Percentiles rank a stretch among this genome's conserved stretches.
phyloP scores from a whole-genome alignment of 2,113 vertebrate species.

The Salvelinus fontinalis region DNA sequence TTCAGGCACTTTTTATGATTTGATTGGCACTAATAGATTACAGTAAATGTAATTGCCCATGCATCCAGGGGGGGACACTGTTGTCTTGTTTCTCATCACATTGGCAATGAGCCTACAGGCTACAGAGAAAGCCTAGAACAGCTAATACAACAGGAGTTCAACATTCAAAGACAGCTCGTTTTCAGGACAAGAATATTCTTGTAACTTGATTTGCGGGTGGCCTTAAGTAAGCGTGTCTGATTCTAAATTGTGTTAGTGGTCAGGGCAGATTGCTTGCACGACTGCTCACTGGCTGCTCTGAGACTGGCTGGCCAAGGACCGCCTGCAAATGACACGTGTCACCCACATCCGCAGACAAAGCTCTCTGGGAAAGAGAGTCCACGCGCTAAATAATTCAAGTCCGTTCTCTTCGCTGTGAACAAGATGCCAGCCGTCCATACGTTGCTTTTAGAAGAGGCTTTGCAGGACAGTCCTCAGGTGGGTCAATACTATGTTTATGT shows the following conservation, averaged over 20 bases:
- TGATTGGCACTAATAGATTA: not conserved
- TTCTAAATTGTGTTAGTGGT: too few species aligned
- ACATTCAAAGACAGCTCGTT: too few species aligned
- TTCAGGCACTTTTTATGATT: too few species aligned
- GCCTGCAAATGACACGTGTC: constrained; percentile 42
- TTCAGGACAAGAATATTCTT: too few species aligned
- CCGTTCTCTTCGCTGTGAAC: constrained; percentile 55
- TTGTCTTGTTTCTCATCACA: constrained; percentile 16
- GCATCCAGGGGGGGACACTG: constrained; percentile 42
- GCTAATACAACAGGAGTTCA: too few species aligned
- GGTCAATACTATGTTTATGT: constrained; percentile 7
- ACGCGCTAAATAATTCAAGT: constrained; percentile 59
- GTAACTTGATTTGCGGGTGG: too few species aligned
- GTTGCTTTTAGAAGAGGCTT: constrained; percentile 90
- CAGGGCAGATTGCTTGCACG: not conserved
- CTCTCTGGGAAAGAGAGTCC: constrained; percentile 71
- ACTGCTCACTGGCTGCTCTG: not conserved
- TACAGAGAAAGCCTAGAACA: too few species aligned
- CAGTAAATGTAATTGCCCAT: not conserved
- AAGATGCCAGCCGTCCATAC: constrained; percentile 94
- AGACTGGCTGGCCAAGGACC: constrained; percentile 28
- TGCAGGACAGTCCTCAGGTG: constrained; percentile 98
- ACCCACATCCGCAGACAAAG: constrained; percentile 31
- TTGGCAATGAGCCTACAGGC: too few species aligned
- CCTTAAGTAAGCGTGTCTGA: too few species aligned